These are phyloP conservation scores for Anoncus sp. DNA, from an alignment of 2,888 invertebrate species.

Conservation along the genomic window DNA sequence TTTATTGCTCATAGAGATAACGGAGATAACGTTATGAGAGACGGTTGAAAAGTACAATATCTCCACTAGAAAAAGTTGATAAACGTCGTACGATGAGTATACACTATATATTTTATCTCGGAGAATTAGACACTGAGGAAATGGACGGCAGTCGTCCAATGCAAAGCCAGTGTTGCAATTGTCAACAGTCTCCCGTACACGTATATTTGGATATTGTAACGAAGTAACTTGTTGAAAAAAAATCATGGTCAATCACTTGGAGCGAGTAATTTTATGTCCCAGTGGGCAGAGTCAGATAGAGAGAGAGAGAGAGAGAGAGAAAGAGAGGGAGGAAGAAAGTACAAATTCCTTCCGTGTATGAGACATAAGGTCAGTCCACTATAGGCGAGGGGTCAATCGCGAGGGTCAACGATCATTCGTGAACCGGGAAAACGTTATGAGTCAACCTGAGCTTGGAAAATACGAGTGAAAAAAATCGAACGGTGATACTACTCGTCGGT, in stretches of 20 bases:
- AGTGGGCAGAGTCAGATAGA: neutral
- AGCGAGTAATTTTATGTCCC: neutral
- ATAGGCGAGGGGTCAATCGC: conserved; percentile 36
- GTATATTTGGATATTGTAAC: no score
- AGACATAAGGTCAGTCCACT: conserved; percentile 29
- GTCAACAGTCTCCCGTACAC: no score
- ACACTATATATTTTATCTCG: no score
- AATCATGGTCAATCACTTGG: neutral
- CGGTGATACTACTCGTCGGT: neutral
- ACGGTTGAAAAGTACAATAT: no score
- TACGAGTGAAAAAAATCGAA: conserved; percentile 17
- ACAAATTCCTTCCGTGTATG: conserved; percentile 20
- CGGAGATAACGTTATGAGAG: no score
- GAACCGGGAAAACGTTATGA: conserved; percentile 29
- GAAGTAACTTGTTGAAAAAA: neutral
- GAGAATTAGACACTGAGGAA: no score
- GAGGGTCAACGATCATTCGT: conserved; percentile 50
- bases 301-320: conserved; percentile 5
- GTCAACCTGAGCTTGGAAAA: conserved; percentile 19
- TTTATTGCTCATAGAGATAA: no score
- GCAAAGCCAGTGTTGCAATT: no score
- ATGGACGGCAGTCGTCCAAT: no score
- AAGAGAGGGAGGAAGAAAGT: conserved; percentile 9
- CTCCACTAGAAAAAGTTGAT: no score
- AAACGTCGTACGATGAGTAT: no score